phyloP scores from a whole-genome alignment of 2,113 vertebrate species.

The Vulpes ferrilata region DNA sequence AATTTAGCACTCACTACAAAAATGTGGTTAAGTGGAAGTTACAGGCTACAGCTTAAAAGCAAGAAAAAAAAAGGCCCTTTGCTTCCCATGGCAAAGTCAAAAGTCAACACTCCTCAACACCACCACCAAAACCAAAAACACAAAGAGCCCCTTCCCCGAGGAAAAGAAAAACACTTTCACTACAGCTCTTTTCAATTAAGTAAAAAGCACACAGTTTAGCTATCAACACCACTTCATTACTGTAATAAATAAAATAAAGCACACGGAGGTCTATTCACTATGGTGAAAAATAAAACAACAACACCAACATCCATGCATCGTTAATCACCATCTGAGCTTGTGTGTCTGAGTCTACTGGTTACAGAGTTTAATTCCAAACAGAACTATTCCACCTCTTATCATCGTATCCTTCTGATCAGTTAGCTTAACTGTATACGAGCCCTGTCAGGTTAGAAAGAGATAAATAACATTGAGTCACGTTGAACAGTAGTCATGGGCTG shows the following conservation, averaged over 20 bases:
- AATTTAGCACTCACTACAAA: conserved; percentile 94
- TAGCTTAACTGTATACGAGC: conserved; percentile 99
- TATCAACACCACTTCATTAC: conserved; percentile 99
- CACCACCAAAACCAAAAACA: conserved; percentile 90
- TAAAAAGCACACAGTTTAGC: conserved; percentile 99
- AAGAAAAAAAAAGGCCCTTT: conserved; percentile 89
- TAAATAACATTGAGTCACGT: conserved; percentile 98
- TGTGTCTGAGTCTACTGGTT: conserved; percentile 98
- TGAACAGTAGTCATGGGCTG: conserved; percentile 81
- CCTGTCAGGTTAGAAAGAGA: conserved; percentile 99
- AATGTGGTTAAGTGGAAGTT: conserved; percentile 90
- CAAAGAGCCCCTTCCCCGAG: conserved; percentile 88
- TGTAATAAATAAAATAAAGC: conserved; percentile 93
- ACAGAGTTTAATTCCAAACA: conserved; percentile 96
- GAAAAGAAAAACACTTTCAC: conserved; percentile 89
- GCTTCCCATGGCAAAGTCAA: conserved; percentile 94
- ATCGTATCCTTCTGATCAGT: conserved; percentile 95
- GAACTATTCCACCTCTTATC: conserved; percentile 99
- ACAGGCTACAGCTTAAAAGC: conserved; percentile 95
- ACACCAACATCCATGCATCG: conserved; percentile 98
- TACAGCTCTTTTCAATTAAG: conserved; percentile 94
- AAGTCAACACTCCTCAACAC: conserved; percentile 93
- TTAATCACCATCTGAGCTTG: conserved; percentile 99
- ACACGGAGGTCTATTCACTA: conserved; percentile 98
- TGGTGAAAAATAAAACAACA: conserved; percentile 90